These are phyloP conservation scores for Ricordea florida DNA, from an alignment of 92 coral and sea anemone species.

Conservation along the genomic window DNA sequence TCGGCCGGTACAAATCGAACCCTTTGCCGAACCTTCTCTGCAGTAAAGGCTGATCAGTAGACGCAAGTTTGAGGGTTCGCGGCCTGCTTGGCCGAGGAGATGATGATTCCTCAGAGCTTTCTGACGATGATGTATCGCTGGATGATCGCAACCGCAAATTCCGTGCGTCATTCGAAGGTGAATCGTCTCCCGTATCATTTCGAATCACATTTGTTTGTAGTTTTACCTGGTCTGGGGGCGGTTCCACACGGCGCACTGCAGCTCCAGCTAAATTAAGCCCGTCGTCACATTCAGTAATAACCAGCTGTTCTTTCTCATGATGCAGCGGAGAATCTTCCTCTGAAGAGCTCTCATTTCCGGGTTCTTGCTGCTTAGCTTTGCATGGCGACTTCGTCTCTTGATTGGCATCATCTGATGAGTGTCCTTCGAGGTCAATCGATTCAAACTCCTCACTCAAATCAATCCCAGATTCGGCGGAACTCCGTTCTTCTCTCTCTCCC, in stretches of 20 bases:
- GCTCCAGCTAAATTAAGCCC: conserved; percentile 3
- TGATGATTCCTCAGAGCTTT: conserved; percentile 25
- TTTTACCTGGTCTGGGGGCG: conserved; percentile 16
- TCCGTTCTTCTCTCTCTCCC: conserved; percentile 2
- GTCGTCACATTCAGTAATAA: conserved; percentile 36
- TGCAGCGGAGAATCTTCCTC: not conserved
- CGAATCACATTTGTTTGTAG: not conserved
- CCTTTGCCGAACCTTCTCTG: conserved; percentile 4
- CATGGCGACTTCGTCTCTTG: no score
- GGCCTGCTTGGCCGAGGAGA: conserved; percentile 8
- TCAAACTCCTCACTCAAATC: conserved; percentile 29
- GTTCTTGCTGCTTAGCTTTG: not conserved
- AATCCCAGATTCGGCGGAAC: conserved; percentile 43
- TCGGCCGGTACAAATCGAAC: conserved; percentile 21
- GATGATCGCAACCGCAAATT: not conserved
- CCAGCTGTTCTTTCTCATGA: conserved; percentile 5
- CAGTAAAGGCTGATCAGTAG: conserved; percentile 26
- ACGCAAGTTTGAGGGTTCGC: conserved; percentile 8
- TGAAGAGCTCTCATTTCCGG: not conserved
- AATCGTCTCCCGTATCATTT: not conserved
- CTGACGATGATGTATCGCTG: conserved; percentile 13
- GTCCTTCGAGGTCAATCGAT: no score
- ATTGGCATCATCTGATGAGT: conserved; percentile 33
- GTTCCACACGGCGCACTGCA: not conserved
- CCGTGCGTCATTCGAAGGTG: not conserved